Evolutionary conservation across 2,888 invertebrate genomes (phyloP), one percentile per base, ranked within the genome.

Genomic region (Steromphala cineraria): DNA sequence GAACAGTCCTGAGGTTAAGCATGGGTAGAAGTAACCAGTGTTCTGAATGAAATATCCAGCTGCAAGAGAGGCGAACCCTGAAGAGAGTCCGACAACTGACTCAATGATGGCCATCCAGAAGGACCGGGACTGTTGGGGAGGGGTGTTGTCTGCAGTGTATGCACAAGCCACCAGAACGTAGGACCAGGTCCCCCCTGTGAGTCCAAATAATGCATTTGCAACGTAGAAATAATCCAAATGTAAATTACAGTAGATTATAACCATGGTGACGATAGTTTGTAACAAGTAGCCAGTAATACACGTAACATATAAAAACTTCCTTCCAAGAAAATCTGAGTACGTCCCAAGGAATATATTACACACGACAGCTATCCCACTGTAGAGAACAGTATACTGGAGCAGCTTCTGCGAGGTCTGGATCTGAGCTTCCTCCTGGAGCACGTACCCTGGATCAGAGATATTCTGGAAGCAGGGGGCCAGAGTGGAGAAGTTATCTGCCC

Each of bases 201-300:
- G 40, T 13, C 84, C 84, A 36, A 77, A 82, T n/a, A 82, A 67
- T 8, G 88, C 89, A 77, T 87, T 88, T 7, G 88, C 52, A n/a
- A 83, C 53, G 81, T 83, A 85, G 0, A 81, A 86, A 10, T 83
- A 78, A 13, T 86, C 77, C 40, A 88, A 80, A 79, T 82, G 85
- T 40, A 86, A 67, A 8, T 85, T 78, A 80, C 84, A 88, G 81
- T 85, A 78, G 40, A 87, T 84, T 21, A 87, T 82, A 2, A 83
- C 67, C 19, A 80, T 53, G 21, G 83, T 77, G 0, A 82, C 31
- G 13, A 52, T 31, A 40, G 75, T 53, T 21, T 83, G 67, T 15
- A 86, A 4, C 0, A 85, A 53, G 24, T 76, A 80, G 3, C 87
- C 84, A 0, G 79, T 56, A 5, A 80, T 77, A 5, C 80, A 82